Evolutionary conservation across 2,113 vertebrate species (phyloP).

Genomic region (Steatornis caripensis): DNA sequence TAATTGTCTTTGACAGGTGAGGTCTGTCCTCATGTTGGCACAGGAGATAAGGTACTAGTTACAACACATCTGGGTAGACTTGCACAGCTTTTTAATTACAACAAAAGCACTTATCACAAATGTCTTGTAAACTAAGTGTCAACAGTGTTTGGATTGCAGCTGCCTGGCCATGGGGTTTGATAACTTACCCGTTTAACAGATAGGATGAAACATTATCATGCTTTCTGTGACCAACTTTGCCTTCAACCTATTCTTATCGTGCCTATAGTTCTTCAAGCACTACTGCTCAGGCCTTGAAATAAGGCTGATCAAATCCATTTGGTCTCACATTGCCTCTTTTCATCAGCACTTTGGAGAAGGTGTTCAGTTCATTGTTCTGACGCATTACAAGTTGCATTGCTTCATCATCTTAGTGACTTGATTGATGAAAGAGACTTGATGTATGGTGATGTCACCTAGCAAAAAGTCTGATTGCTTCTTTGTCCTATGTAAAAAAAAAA

Average conservation of each 20-base stretch:
- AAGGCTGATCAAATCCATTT: neutral
- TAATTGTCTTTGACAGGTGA: constrained; percentile 39
- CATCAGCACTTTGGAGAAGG: neutral
- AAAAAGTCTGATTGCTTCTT: neutral
- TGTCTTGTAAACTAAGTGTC: constrained; percentile 12
- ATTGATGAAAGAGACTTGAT: constrained; percentile 2
- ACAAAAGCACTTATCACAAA: constrained; percentile 5
- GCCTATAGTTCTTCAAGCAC: neutral
- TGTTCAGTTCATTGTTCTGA: constrained; percentile 16
- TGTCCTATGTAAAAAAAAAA: neutral
- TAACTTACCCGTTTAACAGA: neutral
- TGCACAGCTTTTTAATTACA: constrained; percentile 48
- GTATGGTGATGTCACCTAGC: neutral
- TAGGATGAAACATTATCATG: neutral
- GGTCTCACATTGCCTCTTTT: neutral
- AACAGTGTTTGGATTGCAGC: neutral
- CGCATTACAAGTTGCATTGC: neutral
- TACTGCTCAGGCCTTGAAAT: neutral
- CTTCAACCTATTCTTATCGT: neutral
- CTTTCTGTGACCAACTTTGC: neutral
- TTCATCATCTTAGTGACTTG: constrained; percentile 12
- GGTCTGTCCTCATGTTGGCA: constrained; percentile 39
- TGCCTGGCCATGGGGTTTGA: neutral
- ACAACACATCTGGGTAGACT: neutral
- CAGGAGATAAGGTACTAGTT: constrained; percentile 29